Evolutionary conservation across 2,888 invertebrate species (phyloP), one percentile per base, ranked within the genome.

Genomic region (Eudasyphora cyanicolor): DNA sequence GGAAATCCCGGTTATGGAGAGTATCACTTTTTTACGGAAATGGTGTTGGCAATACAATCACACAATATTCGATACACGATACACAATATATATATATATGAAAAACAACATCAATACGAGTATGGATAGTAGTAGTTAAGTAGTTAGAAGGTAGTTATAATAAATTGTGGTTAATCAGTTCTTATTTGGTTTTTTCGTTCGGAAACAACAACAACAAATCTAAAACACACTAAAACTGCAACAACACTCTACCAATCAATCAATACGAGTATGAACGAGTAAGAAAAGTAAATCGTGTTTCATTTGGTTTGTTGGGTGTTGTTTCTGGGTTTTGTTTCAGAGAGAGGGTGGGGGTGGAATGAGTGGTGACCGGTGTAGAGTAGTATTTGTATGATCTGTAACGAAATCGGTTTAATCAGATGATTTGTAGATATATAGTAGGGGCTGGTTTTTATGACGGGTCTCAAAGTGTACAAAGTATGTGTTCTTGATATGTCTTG

Each of bases 211-310:
- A 73, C 42, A 35, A 57, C 24, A 73, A 54, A 42, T 51, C 73
- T 73, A 73, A 24, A 57, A 73, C 57, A 60, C 73, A 60, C 60
- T 73, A 73, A 57, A 73, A 73, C 73, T 73, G 73, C 24, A 57
- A 73, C 38, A 49, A 73, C 38, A 49, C 57, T 42, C 73, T 73
- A 73, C 73, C 73, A 60, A 64, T 67, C 67, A 67, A 35, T 38
- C 67, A 67, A 67, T 67, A 67, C 67, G 38, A 67, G 67, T 29
- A 29, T 6, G 19, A 17, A 49, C 49, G 49, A 49, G 38, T 67
- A 71, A 71, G 49, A 70, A 19, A 38, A 29, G 49, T 67, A 49
- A 49, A 8, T 70, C 19, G 17, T 60, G n/a, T 67, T 71, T 54
- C 35, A 14, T 45, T 24, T 64, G 29, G 67, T 42, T 64, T n/a